phyloP scores from a whole-genome alignment of 2,888 invertebrate species.

The Callyntrura sp. region DNA sequence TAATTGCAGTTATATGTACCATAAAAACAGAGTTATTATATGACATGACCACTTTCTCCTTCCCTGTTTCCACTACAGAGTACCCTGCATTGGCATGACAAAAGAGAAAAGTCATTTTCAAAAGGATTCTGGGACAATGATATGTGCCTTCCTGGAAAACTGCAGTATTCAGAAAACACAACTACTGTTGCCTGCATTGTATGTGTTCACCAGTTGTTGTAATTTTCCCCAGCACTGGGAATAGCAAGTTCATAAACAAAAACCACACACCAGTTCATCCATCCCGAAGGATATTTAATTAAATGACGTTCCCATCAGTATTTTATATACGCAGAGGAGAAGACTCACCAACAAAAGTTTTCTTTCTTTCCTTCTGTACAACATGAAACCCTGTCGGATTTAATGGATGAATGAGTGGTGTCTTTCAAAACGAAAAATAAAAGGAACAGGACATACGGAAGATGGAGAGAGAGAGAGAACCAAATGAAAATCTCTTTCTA shows the following conservation, averaged over 20 bases:
- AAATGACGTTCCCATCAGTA: conserved; percentile 58
- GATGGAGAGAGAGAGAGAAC: not conserved
- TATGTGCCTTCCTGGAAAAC: no score
- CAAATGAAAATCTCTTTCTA: not conserved
- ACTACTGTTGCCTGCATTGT: not conserved
- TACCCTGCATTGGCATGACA: not conserved
- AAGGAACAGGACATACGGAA: not conserved
- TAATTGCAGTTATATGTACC: conserved; percentile 16
- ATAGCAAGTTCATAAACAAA: conserved; percentile 1
- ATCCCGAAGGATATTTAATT: conserved; percentile 66
- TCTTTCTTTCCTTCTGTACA: not conserved
- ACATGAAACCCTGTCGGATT: not conserved
- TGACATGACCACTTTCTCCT: conserved; percentile 29
- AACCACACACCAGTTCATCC: not conserved
- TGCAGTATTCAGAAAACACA: not conserved
- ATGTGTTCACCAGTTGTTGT: not conserved
- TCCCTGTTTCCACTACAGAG: not conserved
- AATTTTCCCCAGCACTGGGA: not conserved
- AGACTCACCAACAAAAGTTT: not conserved
- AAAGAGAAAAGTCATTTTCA: not conserved
- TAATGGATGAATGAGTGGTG: not conserved
- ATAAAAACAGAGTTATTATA: conserved; percentile 49
- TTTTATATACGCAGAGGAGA: not conserved
- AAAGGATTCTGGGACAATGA: no score
- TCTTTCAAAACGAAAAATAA: not conserved